phyloP scores from a whole-genome alignment of 2,888 invertebrate genomes.

The Coelinius sp. region DNA sequence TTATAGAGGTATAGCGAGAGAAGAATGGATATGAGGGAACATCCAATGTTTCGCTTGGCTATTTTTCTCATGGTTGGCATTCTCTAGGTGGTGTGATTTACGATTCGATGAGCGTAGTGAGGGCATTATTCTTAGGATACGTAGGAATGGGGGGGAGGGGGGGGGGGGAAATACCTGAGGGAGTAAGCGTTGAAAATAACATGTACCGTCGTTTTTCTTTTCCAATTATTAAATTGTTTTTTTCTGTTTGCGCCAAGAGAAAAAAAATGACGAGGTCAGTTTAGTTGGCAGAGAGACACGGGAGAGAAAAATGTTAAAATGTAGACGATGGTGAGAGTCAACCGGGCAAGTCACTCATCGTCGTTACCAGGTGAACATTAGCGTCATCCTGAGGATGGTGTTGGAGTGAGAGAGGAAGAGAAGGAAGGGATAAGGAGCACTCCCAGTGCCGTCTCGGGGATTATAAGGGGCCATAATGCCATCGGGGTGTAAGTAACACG shows the following conservation, averaged over 20 bases:
- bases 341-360: conserved; percentile 48
- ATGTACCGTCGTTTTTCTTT: conserved; percentile 32
- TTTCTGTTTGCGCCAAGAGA: neutral
- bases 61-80: conserved; percentile 23
- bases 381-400: conserved; percentile 40
- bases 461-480: conserved; percentile 47
- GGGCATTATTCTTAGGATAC: neutral
- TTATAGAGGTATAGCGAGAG: neutral
- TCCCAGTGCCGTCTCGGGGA: conserved; percentile 44
- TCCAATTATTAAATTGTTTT: neutral
- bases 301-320: conserved; percentile 16
- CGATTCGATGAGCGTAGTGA: conserved; percentile 46
- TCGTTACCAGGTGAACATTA: conserved; percentile 55
- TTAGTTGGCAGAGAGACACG: neutral
- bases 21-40: neutral
- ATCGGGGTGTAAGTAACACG: conserved; percentile 45
- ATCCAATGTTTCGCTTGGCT: neutral
- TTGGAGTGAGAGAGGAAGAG: neutral
- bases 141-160: too few species aligned
- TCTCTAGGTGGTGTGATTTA: conserved; percentile 38
- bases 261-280: neutral
- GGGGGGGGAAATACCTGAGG: conserved; percentile 1
- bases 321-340: conserved; percentile 34
- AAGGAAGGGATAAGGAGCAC: conserved; percentile 50
- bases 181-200: conserved; percentile 25